Evolutionary conservation across 2,113 vertebrate genomes (phyloP).

Genomic region (Saguinus midas): DNA sequence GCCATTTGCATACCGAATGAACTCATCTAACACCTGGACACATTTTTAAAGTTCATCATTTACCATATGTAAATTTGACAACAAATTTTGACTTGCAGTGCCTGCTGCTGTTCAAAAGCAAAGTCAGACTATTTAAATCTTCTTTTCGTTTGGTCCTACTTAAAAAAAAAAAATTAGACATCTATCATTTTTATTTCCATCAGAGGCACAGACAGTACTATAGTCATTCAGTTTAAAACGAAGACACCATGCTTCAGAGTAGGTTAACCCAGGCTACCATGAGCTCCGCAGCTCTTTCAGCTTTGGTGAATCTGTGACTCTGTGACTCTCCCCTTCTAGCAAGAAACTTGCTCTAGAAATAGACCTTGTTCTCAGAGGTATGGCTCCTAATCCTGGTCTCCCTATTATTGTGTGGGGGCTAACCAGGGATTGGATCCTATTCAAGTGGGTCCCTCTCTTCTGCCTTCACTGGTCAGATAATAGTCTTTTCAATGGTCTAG

Average conservation of each 20-base stretch:
- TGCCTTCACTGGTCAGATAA: not conserved
- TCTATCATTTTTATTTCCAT: not conserved
- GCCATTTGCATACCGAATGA: not conserved
- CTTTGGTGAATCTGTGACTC: not conserved
- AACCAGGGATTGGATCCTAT: not conserved
- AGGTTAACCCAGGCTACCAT: not conserved
- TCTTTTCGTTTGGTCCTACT: constrained; percentile 12
- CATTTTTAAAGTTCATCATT: constrained; percentile 13
- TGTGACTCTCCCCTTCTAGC: not conserved
- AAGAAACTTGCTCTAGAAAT: not conserved
- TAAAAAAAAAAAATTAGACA: not conserved
- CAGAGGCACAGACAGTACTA: not conserved
- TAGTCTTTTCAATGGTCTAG: not conserved
- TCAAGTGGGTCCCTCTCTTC: not conserved
- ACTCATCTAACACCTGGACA: not conserved
- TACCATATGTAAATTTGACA: not conserved
- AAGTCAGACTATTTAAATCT: not conserved
- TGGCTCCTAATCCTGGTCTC: not conserved
- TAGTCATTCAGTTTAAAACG: not conserved
- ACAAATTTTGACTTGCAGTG: constrained; percentile 5
- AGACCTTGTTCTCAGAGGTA: not conserved
- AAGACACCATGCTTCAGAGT: not conserved
- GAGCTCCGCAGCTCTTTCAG: not conserved
- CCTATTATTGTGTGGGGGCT: not conserved
- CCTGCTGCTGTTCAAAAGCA: constrained; percentile 13